Conservation (phyloP, 2,797 vertebrate species). For the Oreortyx pictus region DNA sequence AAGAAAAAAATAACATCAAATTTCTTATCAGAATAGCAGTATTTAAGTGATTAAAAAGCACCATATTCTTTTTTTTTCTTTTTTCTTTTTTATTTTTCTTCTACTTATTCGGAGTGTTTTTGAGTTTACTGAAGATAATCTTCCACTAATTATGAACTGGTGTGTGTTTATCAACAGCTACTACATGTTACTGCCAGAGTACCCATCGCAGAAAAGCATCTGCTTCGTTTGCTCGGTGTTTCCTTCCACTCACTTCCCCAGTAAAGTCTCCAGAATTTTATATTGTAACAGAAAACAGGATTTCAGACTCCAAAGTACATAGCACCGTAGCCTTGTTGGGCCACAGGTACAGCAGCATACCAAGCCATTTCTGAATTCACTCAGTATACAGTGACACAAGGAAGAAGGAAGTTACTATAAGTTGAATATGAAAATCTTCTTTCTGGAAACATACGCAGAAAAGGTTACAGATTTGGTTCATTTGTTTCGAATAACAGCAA, state of each 20-base stretch:
- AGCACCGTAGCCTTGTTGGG: rapidly evolving
- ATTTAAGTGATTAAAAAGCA: not conserved
- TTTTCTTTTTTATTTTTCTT: not conserved
- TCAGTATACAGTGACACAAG: not conserved
- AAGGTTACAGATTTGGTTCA: not conserved
- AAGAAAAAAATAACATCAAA: not conserved
- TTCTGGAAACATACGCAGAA: not conserved
- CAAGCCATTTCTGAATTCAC: not conserved
- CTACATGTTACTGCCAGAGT: not conserved
- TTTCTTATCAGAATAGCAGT: not conserved
- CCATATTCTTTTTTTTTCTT: not conserved
- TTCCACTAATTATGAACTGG: not conserved
- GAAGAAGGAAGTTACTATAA: not conserved
- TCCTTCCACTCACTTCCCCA: not conserved
- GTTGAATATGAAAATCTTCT: not conserved
- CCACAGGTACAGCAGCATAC: not conserved
- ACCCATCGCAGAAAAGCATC: not conserved
- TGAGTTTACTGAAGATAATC: not conserved
- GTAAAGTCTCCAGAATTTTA: not conserved
- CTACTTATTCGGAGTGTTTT: not conserved
- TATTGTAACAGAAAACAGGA: not conserved
- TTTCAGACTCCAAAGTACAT: not conserved
- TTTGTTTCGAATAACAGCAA: not conserved
- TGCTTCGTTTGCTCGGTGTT: not conserved
- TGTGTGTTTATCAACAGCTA: not conserved